Evolutionary conservation across 2,797 vertebrate species (phyloP).

Genomic region (Vultur gryphus): DNA sequence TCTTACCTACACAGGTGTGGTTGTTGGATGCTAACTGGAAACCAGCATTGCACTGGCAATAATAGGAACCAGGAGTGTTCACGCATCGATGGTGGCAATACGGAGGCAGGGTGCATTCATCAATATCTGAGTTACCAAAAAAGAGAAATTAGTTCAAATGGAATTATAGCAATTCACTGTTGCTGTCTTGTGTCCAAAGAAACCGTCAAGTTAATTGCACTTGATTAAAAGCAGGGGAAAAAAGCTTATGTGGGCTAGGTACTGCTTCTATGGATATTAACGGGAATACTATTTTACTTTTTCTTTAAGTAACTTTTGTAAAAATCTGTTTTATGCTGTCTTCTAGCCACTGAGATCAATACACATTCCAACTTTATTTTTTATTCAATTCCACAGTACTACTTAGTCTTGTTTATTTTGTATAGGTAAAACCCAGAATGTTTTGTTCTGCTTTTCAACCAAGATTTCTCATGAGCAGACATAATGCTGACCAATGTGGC

Average conservation of each 20-base stretch:
- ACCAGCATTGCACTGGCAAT: conserved; percentile 91
- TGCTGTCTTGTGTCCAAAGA: background rate
- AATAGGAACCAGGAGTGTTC: conserved; percentile 91
- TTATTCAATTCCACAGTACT: background rate
- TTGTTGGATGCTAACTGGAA: conserved; percentile 94
- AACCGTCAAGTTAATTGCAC: background rate
- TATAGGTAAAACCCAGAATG: background rate
- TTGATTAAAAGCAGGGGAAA: background rate
- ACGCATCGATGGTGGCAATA: conserved; percentile 94
- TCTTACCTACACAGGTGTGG: conserved; percentile 93
- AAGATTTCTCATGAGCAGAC: background rate
- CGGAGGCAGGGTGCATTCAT: conserved; percentile 86
- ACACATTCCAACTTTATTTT: background rate
- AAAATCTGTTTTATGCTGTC: background rate
- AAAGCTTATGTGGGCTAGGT: background rate
- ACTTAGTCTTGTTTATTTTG: background rate
- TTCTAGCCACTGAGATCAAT: background rate
- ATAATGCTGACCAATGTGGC: background rate
- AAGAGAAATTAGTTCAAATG: background rate
- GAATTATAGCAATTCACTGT: background rate
- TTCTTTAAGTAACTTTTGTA: background rate
- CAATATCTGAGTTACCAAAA: conserved; percentile 79
- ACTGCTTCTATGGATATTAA: background rate
- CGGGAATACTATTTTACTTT: background rate
- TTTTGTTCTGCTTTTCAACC: background rate